A percentile compares a stretch with the other conserved stretches of the same genome.
Conservation (phyloP, 1,140 invertebrate genomes). For the Chrysomallon squamiferum region DNA sequence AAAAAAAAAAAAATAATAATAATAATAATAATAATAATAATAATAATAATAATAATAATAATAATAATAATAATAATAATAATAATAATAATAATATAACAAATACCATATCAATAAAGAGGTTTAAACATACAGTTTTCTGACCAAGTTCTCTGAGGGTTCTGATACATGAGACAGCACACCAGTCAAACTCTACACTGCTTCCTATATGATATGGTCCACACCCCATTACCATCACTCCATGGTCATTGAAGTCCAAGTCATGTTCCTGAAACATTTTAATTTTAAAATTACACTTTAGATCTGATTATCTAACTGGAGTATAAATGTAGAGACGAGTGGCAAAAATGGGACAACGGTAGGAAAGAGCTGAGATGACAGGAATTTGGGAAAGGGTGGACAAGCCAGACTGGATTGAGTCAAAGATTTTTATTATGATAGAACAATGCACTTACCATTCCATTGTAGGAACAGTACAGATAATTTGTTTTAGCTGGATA, state of each 20-base stretch:
- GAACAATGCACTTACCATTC: constrained; percentile 30
- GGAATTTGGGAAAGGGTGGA: background rate
- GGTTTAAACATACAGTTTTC: constrained; percentile 29
- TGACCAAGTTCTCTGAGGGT: constrained; percentile 32
- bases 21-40: too few relatives aligned
- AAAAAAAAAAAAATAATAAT: too few relatives aligned
- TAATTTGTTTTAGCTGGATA: constrained; percentile 52
- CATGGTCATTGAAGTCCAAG: constrained; percentile 35
- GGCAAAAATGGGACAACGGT: background rate
- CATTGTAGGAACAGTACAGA: constrained; percentile 48
- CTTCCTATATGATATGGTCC: constrained; percentile 52
- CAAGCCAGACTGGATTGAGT: background rate
- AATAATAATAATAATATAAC: too few relatives aligned
- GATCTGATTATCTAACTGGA: background rate
- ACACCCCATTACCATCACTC: constrained; percentile 47
- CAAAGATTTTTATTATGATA: too few relatives aligned
- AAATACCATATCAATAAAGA: too few relatives aligned
- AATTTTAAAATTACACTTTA: too few relatives aligned
- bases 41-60: too few relatives aligned
- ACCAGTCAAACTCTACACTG: constrained; percentile 55
- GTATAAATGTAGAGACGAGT: background rate
- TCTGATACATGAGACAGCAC: constrained; percentile 45
- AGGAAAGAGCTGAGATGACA: background rate
- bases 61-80: too few relatives aligned
- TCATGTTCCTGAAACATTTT: constrained; percentile 40